Evolutionary conservation across 2,888 invertebrate species (phyloP).

Genomic region (Desoria tigrina): DNA sequence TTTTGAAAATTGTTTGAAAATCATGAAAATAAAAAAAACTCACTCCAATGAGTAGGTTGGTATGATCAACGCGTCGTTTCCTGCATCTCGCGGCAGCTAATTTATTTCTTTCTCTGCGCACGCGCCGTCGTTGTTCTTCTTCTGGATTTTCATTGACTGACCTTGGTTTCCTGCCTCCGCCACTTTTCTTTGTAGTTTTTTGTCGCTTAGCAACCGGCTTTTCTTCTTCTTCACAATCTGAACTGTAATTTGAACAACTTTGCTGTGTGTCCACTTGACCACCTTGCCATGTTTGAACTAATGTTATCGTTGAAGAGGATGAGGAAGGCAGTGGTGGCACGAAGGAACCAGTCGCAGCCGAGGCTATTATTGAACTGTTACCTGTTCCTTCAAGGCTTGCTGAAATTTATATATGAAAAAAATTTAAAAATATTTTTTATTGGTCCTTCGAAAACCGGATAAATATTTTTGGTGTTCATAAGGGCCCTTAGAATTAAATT

Average conservation of each 20-base stretch:
- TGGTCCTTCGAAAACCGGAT: too few species aligned
- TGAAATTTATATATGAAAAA: not conserved
- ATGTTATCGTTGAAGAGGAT: slow-evolving; percentile 19
- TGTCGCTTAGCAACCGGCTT: slow-evolving; percentile 24
- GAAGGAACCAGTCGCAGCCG: slow-evolving; percentile 30
- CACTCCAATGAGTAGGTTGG: slow-evolving; percentile 80
- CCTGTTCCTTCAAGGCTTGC: slow-evolving; percentile 17
- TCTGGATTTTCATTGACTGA: slow-evolving; percentile 62
- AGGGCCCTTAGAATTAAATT: too few species aligned
- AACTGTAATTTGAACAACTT: not conserved
- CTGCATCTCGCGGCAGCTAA: slow-evolving; percentile 96
- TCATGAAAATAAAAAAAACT: too few species aligned
- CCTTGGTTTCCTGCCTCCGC: slow-evolving; percentile 16
- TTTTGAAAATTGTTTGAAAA: too few species aligned
- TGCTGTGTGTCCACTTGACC: slow-evolving; percentile 34
- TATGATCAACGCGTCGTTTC: slow-evolving; percentile 93
- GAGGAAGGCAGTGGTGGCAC: slow-evolving; percentile 42
- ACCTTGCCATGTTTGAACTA: slow-evolving; percentile 47
- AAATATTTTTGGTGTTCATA: too few species aligned
- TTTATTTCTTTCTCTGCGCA: slow-evolving; percentile 92
- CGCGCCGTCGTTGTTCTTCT: slow-evolving; percentile 84
- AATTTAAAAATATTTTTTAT: too few species aligned
- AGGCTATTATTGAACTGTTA: slow-evolving; percentile 11
- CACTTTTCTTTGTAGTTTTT: not conserved
- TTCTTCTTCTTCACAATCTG: slow-evolving; percentile 1